A percentile compares a stretch with the other conserved stretches of the same genome.
phyloP scores from a whole-genome alignment of 2,797 vertebrate species.

The Platyrinchus mystaceus region DNA sequence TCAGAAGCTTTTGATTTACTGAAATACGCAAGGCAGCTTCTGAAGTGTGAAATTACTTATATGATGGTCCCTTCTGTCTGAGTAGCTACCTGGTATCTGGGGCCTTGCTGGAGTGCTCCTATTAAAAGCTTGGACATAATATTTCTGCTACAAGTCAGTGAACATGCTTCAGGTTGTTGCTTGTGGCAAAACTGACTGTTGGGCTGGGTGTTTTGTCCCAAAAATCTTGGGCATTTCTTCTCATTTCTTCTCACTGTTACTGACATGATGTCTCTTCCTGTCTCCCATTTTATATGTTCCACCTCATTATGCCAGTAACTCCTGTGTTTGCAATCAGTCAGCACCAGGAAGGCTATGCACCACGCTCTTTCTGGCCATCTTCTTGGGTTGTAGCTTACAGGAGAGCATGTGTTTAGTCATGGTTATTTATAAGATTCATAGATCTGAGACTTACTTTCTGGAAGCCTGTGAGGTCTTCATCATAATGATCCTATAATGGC shows the following conservation, averaged over 20 bases:
- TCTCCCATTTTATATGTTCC: not conserved
- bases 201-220: not conserved
- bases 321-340: not conserved
- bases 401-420: rapidly evolving
- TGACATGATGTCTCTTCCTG: not conserved
- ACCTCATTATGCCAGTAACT: not conserved
- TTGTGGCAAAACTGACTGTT: not conserved
- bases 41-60: not conserved
- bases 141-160: not conserved
- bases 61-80: not conserved
- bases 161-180: not conserved
- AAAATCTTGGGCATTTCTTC: not conserved
- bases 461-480: not conserved
- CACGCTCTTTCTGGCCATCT: not conserved
- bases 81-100: not conserved
- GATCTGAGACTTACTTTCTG: not conserved
- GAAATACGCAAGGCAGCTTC: not conserved
- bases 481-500: not conserved
- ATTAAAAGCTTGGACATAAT: not conserved
- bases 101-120: not conserved
- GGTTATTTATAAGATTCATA: not conserved
- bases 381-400: not conserved
- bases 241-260: not conserved
- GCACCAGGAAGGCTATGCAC: not conserved
- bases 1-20: not conserved